Base-by-base conservation (phyloP, 2,888 invertebrate genomes). In the Eilema griseolum region DNA sequence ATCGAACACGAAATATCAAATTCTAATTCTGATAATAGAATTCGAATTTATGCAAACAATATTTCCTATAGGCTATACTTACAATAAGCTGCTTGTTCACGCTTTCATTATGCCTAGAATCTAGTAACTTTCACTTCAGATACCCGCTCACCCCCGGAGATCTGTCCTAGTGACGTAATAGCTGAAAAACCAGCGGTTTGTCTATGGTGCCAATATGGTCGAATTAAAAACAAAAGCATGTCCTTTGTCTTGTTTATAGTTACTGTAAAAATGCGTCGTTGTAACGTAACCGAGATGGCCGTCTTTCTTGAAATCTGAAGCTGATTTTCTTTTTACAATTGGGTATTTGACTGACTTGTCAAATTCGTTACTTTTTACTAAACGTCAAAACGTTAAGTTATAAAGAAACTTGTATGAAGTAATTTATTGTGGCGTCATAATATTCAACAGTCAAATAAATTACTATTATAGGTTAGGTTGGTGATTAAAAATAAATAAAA, bases 71-170 rank as follows among this genome's bases (percentile, higher is more conserved):
- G n/a, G n/a, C 20, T 8, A 10, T 20, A 31, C n/a, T 11, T 66
- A 37, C 37, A 66, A 33, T 66, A 57, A 0, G 12, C 24, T 0
- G 37, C 33, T 24, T 57, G 33, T 66, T 33, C 33, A 24, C 66
- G 31, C 57, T 66, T 66, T 66, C 57, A 23, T 52, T 52, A 52
- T 24, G 52, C 14, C 75, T 72, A 72, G 67, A 62, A 69, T 71
- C 78, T 78, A 72, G 57, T 64, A 61, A 81, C 83, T 83, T 83
- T 83, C 83, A 83, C 81, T 80, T 60, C 66, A 37, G 71, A 72
- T 71, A 75, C 74, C 71, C 41, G 41, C 41, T 41, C 24, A 7
- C 33, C 63, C 63, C 63, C 61, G 56, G 64, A 61, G 71, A 56
- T 73, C 76, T 72, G 75, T 73, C 72, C 74, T 74, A 14, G 72